Base-by-base conservation (phyloP, 2,888 invertebrate genomes). In the Himalopsyche tibetana region DNA sequence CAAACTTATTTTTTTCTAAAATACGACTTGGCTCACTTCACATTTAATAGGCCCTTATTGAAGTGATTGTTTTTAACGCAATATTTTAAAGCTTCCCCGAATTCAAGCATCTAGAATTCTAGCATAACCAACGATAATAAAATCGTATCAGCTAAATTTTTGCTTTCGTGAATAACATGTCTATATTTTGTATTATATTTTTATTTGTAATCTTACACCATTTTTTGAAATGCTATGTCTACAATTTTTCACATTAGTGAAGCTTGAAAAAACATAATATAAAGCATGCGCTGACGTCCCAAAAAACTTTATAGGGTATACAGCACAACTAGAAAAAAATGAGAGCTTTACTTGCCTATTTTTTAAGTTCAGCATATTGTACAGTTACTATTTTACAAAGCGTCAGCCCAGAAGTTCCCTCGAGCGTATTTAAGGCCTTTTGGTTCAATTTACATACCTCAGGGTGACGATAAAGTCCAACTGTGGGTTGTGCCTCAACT, bases 391-490 rank as follows among this genome's bases (percentile, higher is more conserved):
- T 74, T 74, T 74, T 38, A 12, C 28, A 74, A 12, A 74, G 36
- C 36, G 9, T 74, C 38, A 4, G 38, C 15, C 38, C 38, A 74
- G 74, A 15, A 38, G 12, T 38, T 74, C 74, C 12, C 28, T 36
- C 28, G 74, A 36, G 74, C 15, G 74, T 74, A 74, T 74, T 74
- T 74, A 74, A 36, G 36, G 74, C n/a, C 38, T 38, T 63, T 74
- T 74, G n/a, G 74, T 74, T 36, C 15, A 74, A 12, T 74, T 38
- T 0, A 1, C 4, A 15, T 36, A 74, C 36, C 74, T 74, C 74
- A 38, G 36, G 74, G 74, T 74, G 74, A 74, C 74, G 38, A 38
- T 74, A 74, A 74, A 17, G 15, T 38, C 38, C 74, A 12, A 74
- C 12, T 74, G 19, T 36, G 36, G 28, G 12, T 12, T 74, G 36